Base-by-base conservation (phyloP, 2,113 vertebrate species). In the Caracal caracal region DNA sequence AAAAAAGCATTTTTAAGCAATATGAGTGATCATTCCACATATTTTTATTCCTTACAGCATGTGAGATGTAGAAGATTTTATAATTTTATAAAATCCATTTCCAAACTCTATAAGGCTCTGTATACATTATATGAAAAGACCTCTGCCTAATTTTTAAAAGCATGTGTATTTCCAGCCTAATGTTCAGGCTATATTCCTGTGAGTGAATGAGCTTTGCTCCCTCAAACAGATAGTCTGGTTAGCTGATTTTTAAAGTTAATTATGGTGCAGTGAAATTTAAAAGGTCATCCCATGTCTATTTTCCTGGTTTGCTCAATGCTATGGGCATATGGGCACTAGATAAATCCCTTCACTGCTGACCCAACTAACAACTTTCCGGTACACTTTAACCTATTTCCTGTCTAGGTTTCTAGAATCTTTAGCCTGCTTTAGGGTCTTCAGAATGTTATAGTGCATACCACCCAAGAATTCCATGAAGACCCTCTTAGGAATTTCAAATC, bases 171-270 rank as follows among this genome's bases (percentile, higher is more conserved):
- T 61, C 59, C 35, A 43, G 81, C 15, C 61, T 88, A 63, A 51
- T 16, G 49, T 49, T 87, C 78, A 80, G 83, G 75, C 68, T 93
- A 12, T 94, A 47, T 76, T 84, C 40, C 37, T 93, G 15, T 71
- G 49, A 82, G 80, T 68, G 75, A 87, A 28, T 59, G 78, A 95
- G 78, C 33, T 95, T 93, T 96, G 9, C 90, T 96, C n/a, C 65
- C 73, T 79, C 68, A 40, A 76, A 37, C 5, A 83, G 35, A 61
- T 10, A 83, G 86, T 20, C 68, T 82, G 83, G 75, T 88, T 76
- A 95, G 96, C 63, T 96, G 79, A 92, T 95, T 97, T 94, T 93
- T 97, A 89, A 97, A 95, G 96, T 95, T 97, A 97, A 97, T 97
- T 93, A 93, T 96, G 87, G 79, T 65, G 6, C 33, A 87, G 35